Base-by-base conservation (phyloP, 2,113 vertebrate species). In the Hippolais icterina region DNA sequence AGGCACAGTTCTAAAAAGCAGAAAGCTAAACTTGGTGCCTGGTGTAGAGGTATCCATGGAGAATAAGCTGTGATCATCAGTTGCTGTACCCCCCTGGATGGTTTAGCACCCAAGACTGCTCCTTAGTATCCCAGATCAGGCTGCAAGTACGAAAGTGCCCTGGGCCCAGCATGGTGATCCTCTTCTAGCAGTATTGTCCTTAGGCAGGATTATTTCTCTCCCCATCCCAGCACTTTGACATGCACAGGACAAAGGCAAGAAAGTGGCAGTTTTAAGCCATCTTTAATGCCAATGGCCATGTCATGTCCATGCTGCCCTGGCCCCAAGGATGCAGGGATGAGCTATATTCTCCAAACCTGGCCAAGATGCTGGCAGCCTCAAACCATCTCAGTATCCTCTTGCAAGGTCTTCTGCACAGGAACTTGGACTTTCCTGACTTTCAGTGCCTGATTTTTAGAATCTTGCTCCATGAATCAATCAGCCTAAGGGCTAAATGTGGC, bases 401-500 rank as follows among this genome's bases (percentile, higher is more conserved):
- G 0, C 23, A 59, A 59, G 11, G 53, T 76, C 68, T 63, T 76
- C 63, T 72, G 33, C 2, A 1, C 21, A 47, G 78, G 31, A 87
- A 35, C 29, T 21, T 82, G 69, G 31, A 35, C 22, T 82, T 76
- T 11, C 39, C 63, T 66, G 71, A 63, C 47, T 57, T 63, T 71
- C 37, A 75, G n/a, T 0, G 3, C 28, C 66, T 31, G n/a, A 53
- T 21, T 66, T 86, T 89, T 63, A 57, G 57, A 63, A n/a, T 47
- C 46, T 69, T 2, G 2, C 9, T 20, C 35, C 29, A 29, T 11
- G 2, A 79, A 59, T 50, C 49, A 5, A 21, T 63, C 0, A 0
- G 25, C 35, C 39, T 64, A 64, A 64, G n/a, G 50, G 15, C 49
- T 81, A 39, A 64, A 69, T 2, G 1, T 29, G 39, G 44, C 64